Conservation (phyloP, 2,888 invertebrate species). For the Lithodes maja region DNA sequence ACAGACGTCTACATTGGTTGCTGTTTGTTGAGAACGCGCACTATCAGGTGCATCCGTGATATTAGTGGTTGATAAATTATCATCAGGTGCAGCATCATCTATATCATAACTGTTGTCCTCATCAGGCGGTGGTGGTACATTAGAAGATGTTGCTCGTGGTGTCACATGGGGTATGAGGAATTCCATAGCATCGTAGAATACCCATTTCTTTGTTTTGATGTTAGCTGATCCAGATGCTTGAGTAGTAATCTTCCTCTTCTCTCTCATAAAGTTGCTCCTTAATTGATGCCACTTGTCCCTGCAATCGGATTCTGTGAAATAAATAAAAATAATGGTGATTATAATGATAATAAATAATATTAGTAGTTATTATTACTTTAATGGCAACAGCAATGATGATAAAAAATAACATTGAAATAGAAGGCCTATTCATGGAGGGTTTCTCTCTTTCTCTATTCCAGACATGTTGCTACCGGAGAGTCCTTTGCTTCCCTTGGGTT, state of each 20-base stretch:
- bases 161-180: slow-evolving; percentile 47
- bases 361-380: slow-evolving; percentile 41
- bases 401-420: slow-evolving; percentile 24
- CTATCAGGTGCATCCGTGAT: slow-evolving; percentile 35
- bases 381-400: slow-evolving; percentile 40
- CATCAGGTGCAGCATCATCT: slow-evolving; percentile 23
- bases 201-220: slow-evolving; percentile 40
- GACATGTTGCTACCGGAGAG: slow-evolving; percentile 43
- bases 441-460: slow-evolving; percentile 42
- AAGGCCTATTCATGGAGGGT: slow-evolving; percentile 34
- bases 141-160: slow-evolving; percentile 44
- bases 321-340: slow-evolving; percentile 9
- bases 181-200: slow-evolving; percentile 44
- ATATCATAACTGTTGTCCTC: slow-evolving; percentile 32
- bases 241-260: slow-evolving; percentile 38
- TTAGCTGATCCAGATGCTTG: slow-evolving; percentile 47
- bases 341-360: not conserved
- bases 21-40: slow-evolving; percentile 24
- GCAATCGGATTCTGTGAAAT: slow-evolving; percentile 35
- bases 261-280: slow-evolving; percentile 37
- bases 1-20: slow-evolving; percentile 38
- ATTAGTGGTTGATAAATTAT: slow-evolving; percentile 31
- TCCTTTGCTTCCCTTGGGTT: slow-evolving; percentile 51
- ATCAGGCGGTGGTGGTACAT: slow-evolving; percentile 38
- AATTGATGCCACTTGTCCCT: slow-evolving; percentile 32